Evolutionary conservation across 2,797 vertebrate species (phyloP), one percentile per base, ranked within the genome.

Genomic region (Heteromormyrus szaboi): DNA sequence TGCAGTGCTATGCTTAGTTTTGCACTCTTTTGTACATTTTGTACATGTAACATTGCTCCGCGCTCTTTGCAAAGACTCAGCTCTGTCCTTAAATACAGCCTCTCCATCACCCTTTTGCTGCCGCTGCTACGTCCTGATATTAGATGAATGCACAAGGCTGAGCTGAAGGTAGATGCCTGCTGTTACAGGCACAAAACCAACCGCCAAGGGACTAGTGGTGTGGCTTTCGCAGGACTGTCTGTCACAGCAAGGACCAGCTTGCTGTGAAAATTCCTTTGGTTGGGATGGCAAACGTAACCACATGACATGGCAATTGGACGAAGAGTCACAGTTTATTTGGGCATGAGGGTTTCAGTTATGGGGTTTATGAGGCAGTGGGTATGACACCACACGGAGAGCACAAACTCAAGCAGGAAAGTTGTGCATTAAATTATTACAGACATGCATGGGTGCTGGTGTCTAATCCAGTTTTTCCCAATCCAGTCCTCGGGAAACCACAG

Each of bases 251-350:
- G 41, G n/a, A 79, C 37, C 72, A 46, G 0, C 72, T 79, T 79
- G 72, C 72, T 79, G 72, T 79, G 72, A 46, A n/a, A 79, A 79
- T 79, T n/a, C 72, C 72, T 79, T 46, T 79, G 72, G 72, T 79
- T 79, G 72, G 65, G 5, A 79, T n/a, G 33, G 72, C 33, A 46
- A 79, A n/a, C 4, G 17, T 79, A 79, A 46, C 72, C 37, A 44
- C 41, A 46, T 8, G 37, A 79, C 72, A 79, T n/a, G 41, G 37
- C 37, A 79, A 9, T n/a, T 79, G 19, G 19, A 79, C 7, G 19
- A 79, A 41, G 72, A 41, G 41, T 46, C 72, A 79, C 72, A 17
- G 37, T 41, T 79, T 79, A 79, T 79, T 79, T 46, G 72, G 41
- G 41, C 19, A 8, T 46, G 41, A 41, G 37, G 17, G n/a, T 79